These are phyloP conservation scores for Asteroscopus sphinx DNA, from an alignment of 2,888 invertebrate genomes.

Conservation along the genomic window DNA sequence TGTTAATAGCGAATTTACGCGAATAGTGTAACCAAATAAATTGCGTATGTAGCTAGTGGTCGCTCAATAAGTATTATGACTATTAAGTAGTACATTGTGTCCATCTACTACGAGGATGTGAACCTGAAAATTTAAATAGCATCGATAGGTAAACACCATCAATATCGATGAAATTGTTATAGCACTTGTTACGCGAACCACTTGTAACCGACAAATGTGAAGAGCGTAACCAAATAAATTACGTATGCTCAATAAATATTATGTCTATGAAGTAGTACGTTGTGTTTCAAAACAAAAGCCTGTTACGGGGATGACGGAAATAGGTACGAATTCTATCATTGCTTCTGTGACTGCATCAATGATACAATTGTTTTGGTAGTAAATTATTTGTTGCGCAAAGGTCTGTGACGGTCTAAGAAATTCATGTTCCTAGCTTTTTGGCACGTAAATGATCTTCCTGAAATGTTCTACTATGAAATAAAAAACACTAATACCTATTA, in stretches of 20 bases:
- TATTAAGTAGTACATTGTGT: constrained; percentile 28
- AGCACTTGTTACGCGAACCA: constrained; percentile 27
- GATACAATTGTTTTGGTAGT: too few relatives aligned
- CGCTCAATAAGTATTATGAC: constrained; percentile 46
- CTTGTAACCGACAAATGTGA: constrained; percentile 34
- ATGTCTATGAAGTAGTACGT: constrained; percentile 29
- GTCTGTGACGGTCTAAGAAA: too few relatives aligned
- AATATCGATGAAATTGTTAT: constrained; percentile 21
- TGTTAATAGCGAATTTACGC: constrained; percentile 14
- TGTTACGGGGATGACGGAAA: constrained; percentile 20
- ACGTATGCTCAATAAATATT: constrained; percentile 39
- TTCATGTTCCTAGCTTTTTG: too few relatives aligned
- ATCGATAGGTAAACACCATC: constrained; percentile 1
- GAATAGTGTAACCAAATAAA: constrained; percentile 42
- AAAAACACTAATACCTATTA: too few relatives aligned
- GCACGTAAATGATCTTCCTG: too few relatives aligned
- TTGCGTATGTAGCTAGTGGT: constrained; percentile 24
- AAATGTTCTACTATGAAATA: too few relatives aligned
- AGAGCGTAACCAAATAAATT: constrained; percentile 42
- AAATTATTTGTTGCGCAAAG: too few relatives aligned
- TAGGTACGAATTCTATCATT: constrained; percentile 28
- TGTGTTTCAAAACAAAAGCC: constrained; percentile 38
- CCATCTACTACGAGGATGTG: too few relatives aligned
- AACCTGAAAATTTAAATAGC: too few relatives aligned
- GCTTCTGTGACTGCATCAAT: too few relatives aligned